These are phyloP conservation scores for Ceratotherium simum DNA, from an alignment of 2,113 vertebrate genomes.

Conservation along the genomic window DNA sequence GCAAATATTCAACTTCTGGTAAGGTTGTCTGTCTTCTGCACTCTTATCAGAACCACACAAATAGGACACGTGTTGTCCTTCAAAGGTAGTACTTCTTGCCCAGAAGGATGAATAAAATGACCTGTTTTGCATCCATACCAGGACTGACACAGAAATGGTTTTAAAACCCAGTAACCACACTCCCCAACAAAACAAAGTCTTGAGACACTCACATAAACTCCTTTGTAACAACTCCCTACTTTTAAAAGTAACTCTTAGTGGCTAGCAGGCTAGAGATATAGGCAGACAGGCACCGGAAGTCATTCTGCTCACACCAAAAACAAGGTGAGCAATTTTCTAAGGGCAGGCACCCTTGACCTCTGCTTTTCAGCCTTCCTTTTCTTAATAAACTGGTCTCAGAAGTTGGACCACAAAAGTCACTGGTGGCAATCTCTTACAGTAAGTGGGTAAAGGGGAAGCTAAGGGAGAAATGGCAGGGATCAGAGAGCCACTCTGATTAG, in stretches of 20 bases:
- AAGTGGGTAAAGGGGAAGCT: background rate
- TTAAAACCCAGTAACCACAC: background rate
- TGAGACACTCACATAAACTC: background rate
- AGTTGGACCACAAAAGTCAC: background rate
- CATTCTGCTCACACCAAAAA: conserved; percentile 56
- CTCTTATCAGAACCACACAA: background rate
- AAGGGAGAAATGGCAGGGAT: background rate
- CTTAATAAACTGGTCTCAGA: conserved; percentile 59
- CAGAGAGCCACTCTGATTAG: background rate
- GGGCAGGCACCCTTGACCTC: conserved; percentile 29
- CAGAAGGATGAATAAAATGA: background rate
- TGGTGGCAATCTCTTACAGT: conserved; percentile 24
- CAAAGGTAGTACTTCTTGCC: background rate
- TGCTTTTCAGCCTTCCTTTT: conserved; percentile 42
- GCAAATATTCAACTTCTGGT: background rate
- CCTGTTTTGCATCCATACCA: background rate
- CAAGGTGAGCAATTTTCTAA: conserved; percentile 52
- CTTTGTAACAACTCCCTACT: background rate
- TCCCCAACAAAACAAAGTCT: background rate
- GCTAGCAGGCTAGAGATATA: background rate
- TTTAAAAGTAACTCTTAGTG: conserved; percentile 31
- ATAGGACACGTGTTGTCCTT: background rate
- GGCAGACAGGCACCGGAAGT: background rate
- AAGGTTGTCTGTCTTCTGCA: background rate
- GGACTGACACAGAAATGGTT: background rate